A percentile compares a stretch with the other conserved stretches of the same genome.
These are phyloP conservation scores for Poecile montanus DNA, from an alignment of 2,797 vertebrate species.

Conservation along the genomic window DNA sequence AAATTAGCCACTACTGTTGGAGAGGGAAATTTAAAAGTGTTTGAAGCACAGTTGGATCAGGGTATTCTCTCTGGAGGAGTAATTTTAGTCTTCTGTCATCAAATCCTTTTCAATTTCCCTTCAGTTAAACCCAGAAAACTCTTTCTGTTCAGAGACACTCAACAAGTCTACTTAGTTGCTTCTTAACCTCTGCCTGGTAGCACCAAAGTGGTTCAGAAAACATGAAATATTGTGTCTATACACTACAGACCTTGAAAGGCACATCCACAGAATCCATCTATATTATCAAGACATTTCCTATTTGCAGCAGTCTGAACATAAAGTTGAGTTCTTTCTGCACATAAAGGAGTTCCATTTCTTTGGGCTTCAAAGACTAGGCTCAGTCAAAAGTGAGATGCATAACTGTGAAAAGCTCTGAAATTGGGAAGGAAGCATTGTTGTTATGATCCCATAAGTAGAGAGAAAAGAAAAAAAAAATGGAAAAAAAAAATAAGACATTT, in stretches of 20 bases:
- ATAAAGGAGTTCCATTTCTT: background rate
- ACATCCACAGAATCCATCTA: background rate
- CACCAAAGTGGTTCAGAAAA: background rate
- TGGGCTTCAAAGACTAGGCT: background rate
- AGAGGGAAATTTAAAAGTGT: background rate
- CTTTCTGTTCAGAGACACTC: background rate
- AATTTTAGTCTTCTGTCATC: background rate
- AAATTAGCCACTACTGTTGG: background rate
- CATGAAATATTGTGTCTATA: background rate
- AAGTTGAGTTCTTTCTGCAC: background rate
- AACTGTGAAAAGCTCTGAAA: background rate
- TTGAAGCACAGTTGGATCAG: background rate
- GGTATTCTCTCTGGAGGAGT: background rate
- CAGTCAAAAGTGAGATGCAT: background rate
- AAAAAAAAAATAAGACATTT: background rate
- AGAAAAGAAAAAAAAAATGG: accelerated
- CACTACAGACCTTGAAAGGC: background rate
- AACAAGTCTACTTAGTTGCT: background rate
- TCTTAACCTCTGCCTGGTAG: background rate
- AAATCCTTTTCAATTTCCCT: background rate
- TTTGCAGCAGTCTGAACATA: background rate
- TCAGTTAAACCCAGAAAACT: background rate
- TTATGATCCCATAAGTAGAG: background rate
- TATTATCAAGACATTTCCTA: background rate
- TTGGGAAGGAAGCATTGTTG: background rate